Percentiles rank a stretch among this genome's conserved stretches.
Evolutionary conservation across 2,888 invertebrate species (phyloP).

Genomic region (Protula sp.): DNA sequence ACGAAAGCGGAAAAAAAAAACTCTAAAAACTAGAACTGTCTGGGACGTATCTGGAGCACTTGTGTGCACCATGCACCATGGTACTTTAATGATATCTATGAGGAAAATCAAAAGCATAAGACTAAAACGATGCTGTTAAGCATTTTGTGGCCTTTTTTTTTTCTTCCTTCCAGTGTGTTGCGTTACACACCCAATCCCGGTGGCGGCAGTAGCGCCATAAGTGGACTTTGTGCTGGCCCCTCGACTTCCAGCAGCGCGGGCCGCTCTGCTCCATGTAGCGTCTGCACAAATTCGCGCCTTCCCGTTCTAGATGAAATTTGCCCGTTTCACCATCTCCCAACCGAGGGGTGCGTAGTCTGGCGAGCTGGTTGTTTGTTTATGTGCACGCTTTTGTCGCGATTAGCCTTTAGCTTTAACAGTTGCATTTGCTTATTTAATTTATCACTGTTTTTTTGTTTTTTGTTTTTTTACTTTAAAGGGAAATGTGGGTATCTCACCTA

Average conservation of each 20-base stretch:
- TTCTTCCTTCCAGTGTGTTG: slow-evolving; percentile 20
- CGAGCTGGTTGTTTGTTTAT: too few relatives aligned
- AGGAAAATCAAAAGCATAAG: too few relatives aligned
- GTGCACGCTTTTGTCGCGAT: not conserved
- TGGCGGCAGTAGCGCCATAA: slow-evolving; percentile 28
- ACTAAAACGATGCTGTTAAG: too few relatives aligned
- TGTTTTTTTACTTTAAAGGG: too few relatives aligned
- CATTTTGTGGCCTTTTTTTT: too few relatives aligned
- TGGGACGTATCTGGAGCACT: too few relatives aligned
- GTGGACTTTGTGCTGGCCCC: not conserved
- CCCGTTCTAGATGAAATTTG: slow-evolving; percentile 46
- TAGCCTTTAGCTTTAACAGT: not conserved
- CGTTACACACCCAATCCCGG: slow-evolving; percentile 48
- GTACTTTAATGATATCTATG: too few relatives aligned
- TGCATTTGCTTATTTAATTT: slow-evolving; percentile 1
- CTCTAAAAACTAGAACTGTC: too few relatives aligned
- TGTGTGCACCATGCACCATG: too few relatives aligned
- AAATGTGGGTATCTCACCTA: too few relatives aligned
- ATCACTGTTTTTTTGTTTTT: not conserved
- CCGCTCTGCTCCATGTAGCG: slow-evolving; percentile 13
- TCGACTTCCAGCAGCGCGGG: not conserved
- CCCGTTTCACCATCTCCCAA: slow-evolving; percentile 53
- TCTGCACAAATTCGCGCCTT: slow-evolving; percentile 24
- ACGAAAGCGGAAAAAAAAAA: too few relatives aligned
- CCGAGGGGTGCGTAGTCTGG: slow-evolving; percentile 54